Evolutionary conservation across 2,797 vertebrate species (phyloP).

Genomic region (Hybognathus amarus): DNA sequence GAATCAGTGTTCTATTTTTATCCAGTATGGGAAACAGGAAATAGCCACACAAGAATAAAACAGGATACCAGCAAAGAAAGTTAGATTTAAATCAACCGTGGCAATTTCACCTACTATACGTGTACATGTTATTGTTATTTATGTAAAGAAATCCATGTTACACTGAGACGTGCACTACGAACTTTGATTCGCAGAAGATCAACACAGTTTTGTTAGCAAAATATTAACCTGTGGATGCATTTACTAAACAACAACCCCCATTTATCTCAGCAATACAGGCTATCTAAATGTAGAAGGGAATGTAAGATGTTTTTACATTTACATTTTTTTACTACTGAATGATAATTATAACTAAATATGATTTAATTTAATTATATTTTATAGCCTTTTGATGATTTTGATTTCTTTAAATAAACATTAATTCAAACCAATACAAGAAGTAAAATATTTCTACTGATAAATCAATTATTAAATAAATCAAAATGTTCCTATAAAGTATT

Average conservation of each 20-base stretch:
- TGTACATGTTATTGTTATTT: background rate
- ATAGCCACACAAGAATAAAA: background rate
- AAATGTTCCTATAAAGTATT: background rate
- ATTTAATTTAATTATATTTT: background rate
- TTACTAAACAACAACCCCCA: background rate
- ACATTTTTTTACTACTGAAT: background rate
- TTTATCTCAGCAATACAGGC: background rate
- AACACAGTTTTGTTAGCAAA: background rate
- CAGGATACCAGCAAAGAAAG: background rate
- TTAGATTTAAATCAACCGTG: background rate
- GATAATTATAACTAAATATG: background rate
- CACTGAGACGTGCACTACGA: background rate
- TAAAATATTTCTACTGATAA: background rate
- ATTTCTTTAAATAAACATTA: background rate
- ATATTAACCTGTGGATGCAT: constrained; percentile 2
- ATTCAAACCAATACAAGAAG: background rate
- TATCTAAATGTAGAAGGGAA: too few species aligned
- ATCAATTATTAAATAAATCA: background rate
- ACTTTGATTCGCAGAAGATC: background rate
- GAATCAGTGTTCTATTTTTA: background rate
- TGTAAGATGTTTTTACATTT: background rate
- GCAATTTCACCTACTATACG: background rate
- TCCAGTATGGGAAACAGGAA: constrained; percentile 18
- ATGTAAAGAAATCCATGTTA: background rate
- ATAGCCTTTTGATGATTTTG: background rate